phyloP scores from a whole-genome alignment of 2,888 invertebrate species.

The Amblyjoppa fuscipennis region DNA sequence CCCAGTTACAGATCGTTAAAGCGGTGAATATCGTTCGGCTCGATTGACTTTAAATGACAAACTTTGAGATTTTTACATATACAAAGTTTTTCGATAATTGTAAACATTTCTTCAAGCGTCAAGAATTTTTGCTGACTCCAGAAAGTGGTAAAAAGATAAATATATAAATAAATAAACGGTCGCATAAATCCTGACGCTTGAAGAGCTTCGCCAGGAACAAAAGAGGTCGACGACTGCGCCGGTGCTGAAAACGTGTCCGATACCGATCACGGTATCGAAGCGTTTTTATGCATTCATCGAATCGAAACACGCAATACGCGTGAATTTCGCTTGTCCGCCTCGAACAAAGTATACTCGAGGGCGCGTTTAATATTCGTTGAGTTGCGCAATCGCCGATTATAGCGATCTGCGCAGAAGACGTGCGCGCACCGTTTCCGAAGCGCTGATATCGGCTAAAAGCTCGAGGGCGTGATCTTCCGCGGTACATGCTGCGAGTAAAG shows the following conservation, averaged over 20 bases:
- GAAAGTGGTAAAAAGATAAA: neutral
- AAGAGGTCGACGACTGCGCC: neutral
- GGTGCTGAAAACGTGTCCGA: slow-evolving; percentile 2
- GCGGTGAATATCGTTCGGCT: neutral
- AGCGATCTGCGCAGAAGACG: neutral
- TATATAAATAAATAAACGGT: neutral
- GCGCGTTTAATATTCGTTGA: neutral
- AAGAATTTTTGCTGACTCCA: neutral
- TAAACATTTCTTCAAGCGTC: neutral
- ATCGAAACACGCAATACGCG: neutral
- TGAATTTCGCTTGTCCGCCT: neutral
- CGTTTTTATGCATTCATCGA: neutral
- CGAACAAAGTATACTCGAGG: slow-evolving; percentile 7
- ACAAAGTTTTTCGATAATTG: neutral
- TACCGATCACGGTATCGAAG: neutral
- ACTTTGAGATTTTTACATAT: neutral
- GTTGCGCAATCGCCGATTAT: neutral
- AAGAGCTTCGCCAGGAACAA: slow-evolving; percentile 4
- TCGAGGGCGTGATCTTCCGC: neutral
- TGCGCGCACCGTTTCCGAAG: neutral
- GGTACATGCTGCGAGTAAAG: neutral
- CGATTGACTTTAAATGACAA: neutral
- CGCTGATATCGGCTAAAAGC: neutral
- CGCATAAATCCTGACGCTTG: neutral
- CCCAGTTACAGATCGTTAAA: neutral